Base-by-base conservation (phyloP, 92 coral and sea anemone species). In the Montipora capitata region DNA sequence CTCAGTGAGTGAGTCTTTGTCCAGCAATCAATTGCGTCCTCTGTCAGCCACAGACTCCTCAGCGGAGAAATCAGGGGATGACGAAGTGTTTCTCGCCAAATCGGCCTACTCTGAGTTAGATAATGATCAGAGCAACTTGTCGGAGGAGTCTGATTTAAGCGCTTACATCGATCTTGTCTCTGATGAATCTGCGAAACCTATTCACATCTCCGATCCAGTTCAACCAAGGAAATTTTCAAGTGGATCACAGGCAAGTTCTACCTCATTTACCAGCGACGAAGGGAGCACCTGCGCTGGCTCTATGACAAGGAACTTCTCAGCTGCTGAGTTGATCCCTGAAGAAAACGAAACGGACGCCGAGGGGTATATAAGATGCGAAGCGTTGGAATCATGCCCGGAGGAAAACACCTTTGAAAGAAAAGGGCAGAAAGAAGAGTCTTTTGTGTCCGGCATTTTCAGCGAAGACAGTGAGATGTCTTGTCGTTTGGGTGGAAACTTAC, bases 171-270 rank as follows among this genome's bases (percentile, higher is more conserved):
- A 95, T 56, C 76, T 95, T 40, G 61, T 95, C 1, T 74, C 72
- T 2, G 98, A 95, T 68, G 87, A 79, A 6, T 81, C 74, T 2
- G 94, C 93, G 9, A 87, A 86, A 40, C 98, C 98, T 7, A 90
- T 95, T 57, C 98, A 95, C 57, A 95, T 95, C 15, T 85, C 98
- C 3, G 96, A 93, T 78, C 87, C 96, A 7, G 93, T 79, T 69
- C 83, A 76, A 74, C 40, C 81, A 3, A 83, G 89, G 38, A 91
- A 82, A 51, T 68, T 68, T 27, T 68, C 87, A 27, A 58, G 16
- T 69, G 87, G 61, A 35, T 83, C 87, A 4, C 67, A 40, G 8
- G 16, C 79, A 17, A 74, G 83, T 52, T 5, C 83, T 8, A 18
- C 73, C 67, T 75, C 82, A 51, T 20, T 54, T 2, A 40, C 63